Evolutionary conservation across 2,888 invertebrate species (phyloP).

Genomic region (Laothoe populi): DNA sequence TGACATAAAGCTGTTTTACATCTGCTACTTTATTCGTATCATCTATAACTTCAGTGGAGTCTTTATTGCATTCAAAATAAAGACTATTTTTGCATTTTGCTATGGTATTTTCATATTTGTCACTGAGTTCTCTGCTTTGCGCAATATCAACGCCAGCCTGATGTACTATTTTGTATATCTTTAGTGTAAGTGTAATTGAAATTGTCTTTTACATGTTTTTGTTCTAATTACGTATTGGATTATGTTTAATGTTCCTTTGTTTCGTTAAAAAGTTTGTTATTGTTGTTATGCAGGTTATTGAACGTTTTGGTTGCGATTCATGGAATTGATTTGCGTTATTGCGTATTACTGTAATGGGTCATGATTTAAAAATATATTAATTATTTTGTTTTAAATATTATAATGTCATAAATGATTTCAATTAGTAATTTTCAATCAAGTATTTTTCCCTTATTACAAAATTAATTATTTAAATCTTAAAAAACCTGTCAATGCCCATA

Average conservation of each 20-base stretch:
- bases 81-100: slow-evolving; percentile 42
- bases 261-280: neutral
- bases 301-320: neutral
- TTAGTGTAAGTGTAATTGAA: slow-evolving; percentile 50
- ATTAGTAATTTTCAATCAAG: neutral
- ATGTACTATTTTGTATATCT: slow-evolving; percentile 53
- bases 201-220: slow-evolving; percentile 41
- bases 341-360: slow-evolving; percentile 6
- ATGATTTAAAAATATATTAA: neutral
- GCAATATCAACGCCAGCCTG: slow-evolving; percentile 65
- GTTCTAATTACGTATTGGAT: slow-evolving; percentile 36
- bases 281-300: neutral
- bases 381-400: neutral
- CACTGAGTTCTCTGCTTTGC: slow-evolving; percentile 55
- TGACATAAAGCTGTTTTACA: slow-evolving; percentile 70
- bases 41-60: slow-evolving; percentile 36
- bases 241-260: slow-evolving; percentile 21
- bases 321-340: neutral
- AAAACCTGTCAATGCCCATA: neutral
- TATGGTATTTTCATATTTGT: slow-evolving; percentile 42
- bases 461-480: too few species aligned
- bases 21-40: slow-evolving; percentile 50
- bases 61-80: slow-evolving; percentile 45
- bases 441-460: too few species aligned
- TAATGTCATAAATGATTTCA: neutral